phyloP scores from a whole-genome alignment of 2,797 vertebrate genomes.

The Paedocypris micromegethes region DNA sequence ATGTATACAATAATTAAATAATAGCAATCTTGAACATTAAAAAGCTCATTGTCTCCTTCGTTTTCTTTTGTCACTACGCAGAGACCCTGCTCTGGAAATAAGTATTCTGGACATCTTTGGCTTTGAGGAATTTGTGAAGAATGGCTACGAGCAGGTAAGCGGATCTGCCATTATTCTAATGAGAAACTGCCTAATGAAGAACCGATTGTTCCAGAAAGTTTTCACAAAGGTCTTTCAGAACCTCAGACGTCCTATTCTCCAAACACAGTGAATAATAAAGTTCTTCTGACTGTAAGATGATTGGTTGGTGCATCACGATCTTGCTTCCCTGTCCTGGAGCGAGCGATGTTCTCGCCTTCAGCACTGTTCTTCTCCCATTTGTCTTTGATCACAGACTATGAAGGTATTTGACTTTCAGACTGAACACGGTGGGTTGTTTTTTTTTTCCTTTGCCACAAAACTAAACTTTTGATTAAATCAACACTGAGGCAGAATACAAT shows the following conservation, averaged over 20 bases:
- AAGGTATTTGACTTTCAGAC: not conserved
- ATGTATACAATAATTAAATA: too few relatives aligned
- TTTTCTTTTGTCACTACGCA: conserved; percentile 44
- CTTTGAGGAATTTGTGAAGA: conserved; percentile 89
- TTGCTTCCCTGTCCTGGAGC: not conserved
- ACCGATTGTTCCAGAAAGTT: not conserved
- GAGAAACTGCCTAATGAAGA: not conserved
- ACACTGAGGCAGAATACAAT: too few relatives aligned
- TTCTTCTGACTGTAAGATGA: too few relatives aligned
- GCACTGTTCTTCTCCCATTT: conserved; percentile 1
- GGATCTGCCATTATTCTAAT: not conserved
- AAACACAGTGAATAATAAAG: too few relatives aligned
- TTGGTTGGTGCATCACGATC: not conserved
- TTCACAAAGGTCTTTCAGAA: not conserved
- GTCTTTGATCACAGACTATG: too few relatives aligned
- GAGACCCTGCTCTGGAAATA: conserved; percentile 78
- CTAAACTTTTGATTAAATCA: not conserved
- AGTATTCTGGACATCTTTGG: conserved; percentile 91
- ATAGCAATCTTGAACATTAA: too few relatives aligned
- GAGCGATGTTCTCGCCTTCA: not conserved
- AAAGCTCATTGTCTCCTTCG: too few relatives aligned
- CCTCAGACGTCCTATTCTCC: too few relatives aligned
- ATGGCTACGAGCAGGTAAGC: conserved; percentile 88
- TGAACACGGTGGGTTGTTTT: not conserved
- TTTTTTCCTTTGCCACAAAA: not conserved